These are phyloP conservation scores for Isotomurus palustris DNA, from an alignment of 2,888 invertebrate genomes.

Conservation along the genomic window DNA sequence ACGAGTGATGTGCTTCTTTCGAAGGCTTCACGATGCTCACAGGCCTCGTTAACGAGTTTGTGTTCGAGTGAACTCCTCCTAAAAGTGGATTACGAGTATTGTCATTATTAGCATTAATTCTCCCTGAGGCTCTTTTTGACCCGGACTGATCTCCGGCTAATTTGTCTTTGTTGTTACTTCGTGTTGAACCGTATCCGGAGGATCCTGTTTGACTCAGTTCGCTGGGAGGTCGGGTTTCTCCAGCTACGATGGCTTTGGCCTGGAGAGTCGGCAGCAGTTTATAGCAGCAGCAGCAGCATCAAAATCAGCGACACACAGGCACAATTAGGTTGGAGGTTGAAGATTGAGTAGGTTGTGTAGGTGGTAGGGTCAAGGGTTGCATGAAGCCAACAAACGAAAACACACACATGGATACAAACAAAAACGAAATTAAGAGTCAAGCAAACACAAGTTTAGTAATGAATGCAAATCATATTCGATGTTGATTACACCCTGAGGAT, in stretches of 20 bases:
- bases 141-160: conserved; percentile 20
- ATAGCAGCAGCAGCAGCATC: too few species aligned
- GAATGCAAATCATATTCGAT: too few species aligned
- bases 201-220: conserved; percentile 52
- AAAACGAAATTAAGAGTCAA: conserved; percentile 27
- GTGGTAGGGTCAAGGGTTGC: conserved; percentile 5
- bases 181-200: conserved; percentile 55
- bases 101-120: not conserved
- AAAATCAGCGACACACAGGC: too few species aligned
- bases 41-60: conserved; percentile 25
- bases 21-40: conserved; percentile 44
- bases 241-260: conserved; percentile 19
- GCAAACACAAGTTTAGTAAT: too few species aligned
- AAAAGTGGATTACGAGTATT: conserved; percentile 9
- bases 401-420: conserved; percentile 22
- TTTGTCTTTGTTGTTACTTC: conserved; percentile 50
- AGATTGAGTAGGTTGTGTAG: too few species aligned
- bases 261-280: conserved; percentile 19
- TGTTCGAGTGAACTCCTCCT: conserved; percentile 4
- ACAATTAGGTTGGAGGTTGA: too few species aligned
- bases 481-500: too few species aligned
- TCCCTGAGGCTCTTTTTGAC: not conserved
- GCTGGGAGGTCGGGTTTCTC: conserved; percentile 50
- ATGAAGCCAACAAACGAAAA: conserved; percentile 11
- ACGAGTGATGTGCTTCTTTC: conserved; percentile 26